A percentile compares a stretch with the other conserved stretches of the same genome.
These are phyloP conservation scores for Plectrocnemia conspersa DNA, from an alignment of 1,140 invertebrate genomes.

Conservation along the genomic window DNA sequence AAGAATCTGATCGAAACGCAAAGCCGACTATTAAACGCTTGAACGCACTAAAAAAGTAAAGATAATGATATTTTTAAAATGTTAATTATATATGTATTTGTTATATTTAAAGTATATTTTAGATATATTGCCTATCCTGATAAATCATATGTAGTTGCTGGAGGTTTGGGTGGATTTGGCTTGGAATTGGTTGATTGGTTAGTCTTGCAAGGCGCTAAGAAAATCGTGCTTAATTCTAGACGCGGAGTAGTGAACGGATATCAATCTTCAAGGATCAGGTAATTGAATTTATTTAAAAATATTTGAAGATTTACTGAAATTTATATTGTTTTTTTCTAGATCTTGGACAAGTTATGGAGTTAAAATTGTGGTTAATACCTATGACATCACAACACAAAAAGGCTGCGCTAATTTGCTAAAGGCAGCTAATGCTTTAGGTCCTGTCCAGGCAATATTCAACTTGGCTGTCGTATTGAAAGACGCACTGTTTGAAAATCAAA, in stretches of 20 bases:
- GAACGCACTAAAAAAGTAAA: constrained; percentile 49
- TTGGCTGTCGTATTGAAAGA: constrained; percentile 69
- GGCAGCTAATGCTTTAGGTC: constrained; percentile 57
- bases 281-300: constrained; percentile 14
- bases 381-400: constrained; percentile 57
- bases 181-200: constrained; percentile 88
- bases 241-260: constrained; percentile 75
- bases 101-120: not conserved
- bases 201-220: constrained; percentile 69
- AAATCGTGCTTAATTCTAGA: constrained; percentile 75
- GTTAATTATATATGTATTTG: not conserved
- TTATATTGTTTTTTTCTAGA: constrained; percentile 37
- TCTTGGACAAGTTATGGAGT: constrained; percentile 62
- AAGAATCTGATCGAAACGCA: constrained; percentile 43
- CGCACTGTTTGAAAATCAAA: constrained; percentile 60
- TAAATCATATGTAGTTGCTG: constrained; percentile 55
- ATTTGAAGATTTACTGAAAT: not conserved
- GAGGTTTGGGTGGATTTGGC: constrained; percentile 87
- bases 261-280: constrained; percentile 62
- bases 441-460: constrained; percentile 77
- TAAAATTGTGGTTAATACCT: constrained; percentile 57
- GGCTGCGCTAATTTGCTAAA: constrained; percentile 61
- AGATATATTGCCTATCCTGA: constrained; percentile 47
- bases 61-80: not conserved
- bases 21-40: constrained; percentile 40